Percentiles rank a stretch among this genome's conserved stretches.
phyloP scores from a whole-genome alignment of 2,113 vertebrate species.

The Podocnemis expansa region DNA sequence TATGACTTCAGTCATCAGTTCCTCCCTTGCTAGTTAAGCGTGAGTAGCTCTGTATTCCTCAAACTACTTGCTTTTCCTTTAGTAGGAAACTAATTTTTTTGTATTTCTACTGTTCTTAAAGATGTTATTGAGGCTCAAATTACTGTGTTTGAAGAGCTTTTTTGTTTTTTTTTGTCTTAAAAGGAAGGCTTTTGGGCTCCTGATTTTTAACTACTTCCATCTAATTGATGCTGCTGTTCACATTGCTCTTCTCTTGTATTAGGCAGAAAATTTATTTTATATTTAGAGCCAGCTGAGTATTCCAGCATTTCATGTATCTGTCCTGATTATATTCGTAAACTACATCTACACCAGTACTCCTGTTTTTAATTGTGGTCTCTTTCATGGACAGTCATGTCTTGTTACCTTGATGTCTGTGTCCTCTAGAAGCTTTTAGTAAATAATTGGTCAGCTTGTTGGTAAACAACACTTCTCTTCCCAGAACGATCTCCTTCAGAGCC shows the following conservation, averaged over 20 bases:
- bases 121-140: neutral
- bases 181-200: neutral
- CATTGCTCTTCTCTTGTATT: neutral
- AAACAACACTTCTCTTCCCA: neutral
- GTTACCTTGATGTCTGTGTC: neutral
- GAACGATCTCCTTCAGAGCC: neutral
- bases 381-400: neutral
- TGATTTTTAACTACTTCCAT: slow-evolving; percentile 3
- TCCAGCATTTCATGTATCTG: neutral
- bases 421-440: neutral
- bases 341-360: neutral
- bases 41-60: neutral
- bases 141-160: neutral
- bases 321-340: neutral
- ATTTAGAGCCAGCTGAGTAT: neutral
- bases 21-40: neutral
- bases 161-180: neutral
- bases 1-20: neutral
- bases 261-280: neutral
- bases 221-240: neutral
- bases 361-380: neutral
- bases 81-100: neutral
- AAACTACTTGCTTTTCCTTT: neutral
- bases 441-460: neutral
- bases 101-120: neutral